A percentile compares a stretch with the other conserved stretches of the same genome.
These are phyloP conservation scores for Pithys albifrons DNA, from an alignment of 2,113 vertebrate species.

Conservation along the genomic window DNA sequence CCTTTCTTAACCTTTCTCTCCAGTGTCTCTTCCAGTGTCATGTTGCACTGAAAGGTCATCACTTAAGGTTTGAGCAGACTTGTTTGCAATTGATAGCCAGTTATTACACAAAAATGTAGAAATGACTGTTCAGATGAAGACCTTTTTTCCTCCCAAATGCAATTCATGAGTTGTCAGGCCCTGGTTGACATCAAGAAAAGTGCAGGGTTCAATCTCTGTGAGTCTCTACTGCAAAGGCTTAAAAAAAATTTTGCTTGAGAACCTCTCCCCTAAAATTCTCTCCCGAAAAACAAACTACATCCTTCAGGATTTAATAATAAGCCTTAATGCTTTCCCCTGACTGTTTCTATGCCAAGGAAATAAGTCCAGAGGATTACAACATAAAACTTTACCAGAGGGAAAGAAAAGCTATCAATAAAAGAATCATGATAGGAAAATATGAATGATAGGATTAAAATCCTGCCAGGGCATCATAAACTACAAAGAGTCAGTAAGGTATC, in stretches of 20 bases:
- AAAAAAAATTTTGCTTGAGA: not conserved
- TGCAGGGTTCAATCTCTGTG: not conserved
- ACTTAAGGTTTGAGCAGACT: not conserved
- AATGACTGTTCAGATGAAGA: not conserved
- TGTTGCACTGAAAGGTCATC: not conserved
- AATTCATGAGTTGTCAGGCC: not conserved
- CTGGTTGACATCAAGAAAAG: not conserved
- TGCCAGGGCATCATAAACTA: not conserved
- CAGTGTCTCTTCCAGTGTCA: not conserved
- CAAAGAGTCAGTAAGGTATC: not conserved
- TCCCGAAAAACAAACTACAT: not conserved
- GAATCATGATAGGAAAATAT: not conserved
- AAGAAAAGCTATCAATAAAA: not conserved
- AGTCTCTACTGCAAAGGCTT: not conserved
- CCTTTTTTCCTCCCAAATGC: not conserved
- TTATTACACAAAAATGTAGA: not conserved
- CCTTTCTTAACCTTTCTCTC: not conserved
- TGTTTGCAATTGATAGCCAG: not conserved
- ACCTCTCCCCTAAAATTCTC: not conserved
- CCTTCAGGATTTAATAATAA: not conserved
- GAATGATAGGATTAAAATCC: not conserved
- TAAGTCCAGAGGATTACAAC: not conserved
- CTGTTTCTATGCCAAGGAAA: not conserved
- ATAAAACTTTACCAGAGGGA: not conserved
- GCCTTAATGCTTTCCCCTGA: not conserved